Evolutionary conservation across 2,113 vertebrate genomes (phyloP).

Genomic region (Panthera tigris): DNA sequence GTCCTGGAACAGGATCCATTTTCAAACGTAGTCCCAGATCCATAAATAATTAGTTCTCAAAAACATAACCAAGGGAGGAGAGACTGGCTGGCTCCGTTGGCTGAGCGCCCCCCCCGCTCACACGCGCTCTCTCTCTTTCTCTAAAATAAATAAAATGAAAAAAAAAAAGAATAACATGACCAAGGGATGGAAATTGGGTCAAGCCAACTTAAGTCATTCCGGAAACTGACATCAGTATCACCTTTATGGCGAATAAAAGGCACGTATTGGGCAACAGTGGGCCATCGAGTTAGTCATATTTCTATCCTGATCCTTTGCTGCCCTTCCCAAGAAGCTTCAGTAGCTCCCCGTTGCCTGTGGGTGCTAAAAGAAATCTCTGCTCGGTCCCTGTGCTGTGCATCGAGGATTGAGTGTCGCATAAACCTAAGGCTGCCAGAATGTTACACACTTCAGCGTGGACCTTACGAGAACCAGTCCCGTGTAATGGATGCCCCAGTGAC

Average conservation of each 20-base stretch:
- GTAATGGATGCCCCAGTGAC: too few relatives aligned
- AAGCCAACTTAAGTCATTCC: not conserved
- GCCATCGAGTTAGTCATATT: not conserved
- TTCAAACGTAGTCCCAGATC: not conserved
- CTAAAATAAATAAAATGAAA: too few relatives aligned
- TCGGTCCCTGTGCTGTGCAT: not conserved
- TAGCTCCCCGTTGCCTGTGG: not conserved
- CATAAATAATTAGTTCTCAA: not conserved
- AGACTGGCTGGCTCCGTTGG: too few relatives aligned
- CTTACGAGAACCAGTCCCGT: accelerated
- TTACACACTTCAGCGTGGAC: not conserved
- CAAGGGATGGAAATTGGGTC: not conserved
- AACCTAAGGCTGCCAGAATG: not conserved
- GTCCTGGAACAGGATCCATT: not conserved
- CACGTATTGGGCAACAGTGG: not conserved
- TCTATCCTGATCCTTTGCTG: not conserved
- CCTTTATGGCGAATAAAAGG: not conserved
- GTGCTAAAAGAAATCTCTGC: not conserved
- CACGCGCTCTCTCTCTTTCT: too few relatives aligned
- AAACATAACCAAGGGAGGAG: not conserved
- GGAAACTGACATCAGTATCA: not conserved
- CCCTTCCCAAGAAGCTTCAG: not conserved
- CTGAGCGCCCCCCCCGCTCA: too few relatives aligned
- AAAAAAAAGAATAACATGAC: too few relatives aligned
- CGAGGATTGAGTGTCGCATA: too few relatives aligned